Conservation (phyloP, 2,797 vertebrate species). For the Betta splendens region DNA sequence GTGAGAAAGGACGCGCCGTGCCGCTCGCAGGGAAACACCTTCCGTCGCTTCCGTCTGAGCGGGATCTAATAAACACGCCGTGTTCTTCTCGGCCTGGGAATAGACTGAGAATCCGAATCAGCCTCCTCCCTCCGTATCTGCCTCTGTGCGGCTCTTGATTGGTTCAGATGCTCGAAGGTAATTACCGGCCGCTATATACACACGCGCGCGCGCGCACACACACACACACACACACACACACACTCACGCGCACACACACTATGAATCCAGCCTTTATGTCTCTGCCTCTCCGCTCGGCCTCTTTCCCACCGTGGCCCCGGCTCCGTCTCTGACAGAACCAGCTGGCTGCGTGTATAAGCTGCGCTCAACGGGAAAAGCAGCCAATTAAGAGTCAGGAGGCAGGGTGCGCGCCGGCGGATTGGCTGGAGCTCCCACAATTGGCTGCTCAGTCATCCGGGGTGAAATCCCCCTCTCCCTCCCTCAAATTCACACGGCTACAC, state of each 20-base stretch:
- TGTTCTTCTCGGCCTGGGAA: conserved; percentile 50
- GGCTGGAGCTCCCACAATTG: conserved; percentile 64
- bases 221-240: too few relatives aligned
- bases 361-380: conserved; percentile 65
- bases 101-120: conserved; percentile 52
- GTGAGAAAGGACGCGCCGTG: conserved; percentile 54
- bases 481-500: conserved; percentile 39
- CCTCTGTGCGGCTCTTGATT: conserved; percentile 58
- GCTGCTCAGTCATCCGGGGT: conserved; percentile 56
- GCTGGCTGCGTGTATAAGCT: conserved; percentile 73
- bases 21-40: conserved; percentile 50
- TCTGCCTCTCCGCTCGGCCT: conserved; percentile 48
- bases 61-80: conserved; percentile 54
- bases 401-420: conserved; percentile 73
- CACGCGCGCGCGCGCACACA: conserved; percentile 26
- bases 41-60: conserved; percentile 46
- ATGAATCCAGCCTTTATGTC: conserved; percentile 51
- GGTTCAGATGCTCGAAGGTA: conserved; percentile 53
- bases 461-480: conserved; percentile 26
- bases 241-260: conserved; percentile 17
- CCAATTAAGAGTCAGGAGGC: conserved; percentile 82
- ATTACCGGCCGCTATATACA: conserved; percentile 51
- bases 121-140: conserved; percentile 41
- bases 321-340: conserved; percentile 71
- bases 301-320: conserved; percentile 58